A percentile compares a stretch with the other conserved stretches of the same genome.
Evolutionary conservation across 2,888 invertebrate species (phyloP).

Genomic region (Meghimatium bilineatum): DNA sequence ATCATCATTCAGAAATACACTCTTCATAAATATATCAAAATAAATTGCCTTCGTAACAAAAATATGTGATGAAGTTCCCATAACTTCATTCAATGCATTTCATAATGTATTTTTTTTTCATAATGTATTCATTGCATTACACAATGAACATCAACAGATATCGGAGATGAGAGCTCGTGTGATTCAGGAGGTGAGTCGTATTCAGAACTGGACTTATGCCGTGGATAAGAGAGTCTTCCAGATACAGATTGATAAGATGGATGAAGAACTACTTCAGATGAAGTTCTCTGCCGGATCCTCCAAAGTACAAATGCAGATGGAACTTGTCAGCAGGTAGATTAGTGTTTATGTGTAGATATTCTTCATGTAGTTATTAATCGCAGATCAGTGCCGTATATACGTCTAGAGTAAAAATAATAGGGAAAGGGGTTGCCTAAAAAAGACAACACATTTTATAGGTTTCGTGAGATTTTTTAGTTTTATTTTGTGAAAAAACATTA

Average conservation of each 20-base stretch:
- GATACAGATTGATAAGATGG: constrained; percentile 38
- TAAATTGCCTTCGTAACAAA: too few relatives aligned
- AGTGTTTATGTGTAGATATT: too few relatives aligned
- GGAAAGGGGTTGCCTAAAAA: too few relatives aligned
- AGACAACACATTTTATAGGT: too few relatives aligned
- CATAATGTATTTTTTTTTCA: background rate
- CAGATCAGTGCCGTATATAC: too few relatives aligned
- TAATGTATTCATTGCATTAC: background rate
- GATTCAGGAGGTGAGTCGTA: constrained; percentile 10
- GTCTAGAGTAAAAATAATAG: too few relatives aligned
- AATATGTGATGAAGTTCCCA: too few relatives aligned
- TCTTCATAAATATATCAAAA: too few relatives aligned
- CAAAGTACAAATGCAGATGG: constrained; percentile 37
- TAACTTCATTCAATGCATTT: background rate
- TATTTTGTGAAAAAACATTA: too few relatives aligned
- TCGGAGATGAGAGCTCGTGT: constrained; percentile 29
- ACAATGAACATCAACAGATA: constrained; percentile 10
- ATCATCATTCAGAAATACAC: too few relatives aligned
- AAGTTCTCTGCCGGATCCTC: constrained; percentile 7
- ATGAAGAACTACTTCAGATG: constrained; percentile 41
- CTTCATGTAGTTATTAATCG: background rate
- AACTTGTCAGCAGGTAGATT: constrained; percentile 32
- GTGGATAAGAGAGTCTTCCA: constrained; percentile 43
- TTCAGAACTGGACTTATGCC: constrained; percentile 41
- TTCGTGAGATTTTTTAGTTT: too few relatives aligned